Evolutionary conservation across 1,140 invertebrate genomes (phyloP), one percentile per base, ranked within the genome.

Genomic region (Teleogryllus occipitalis): DNA sequence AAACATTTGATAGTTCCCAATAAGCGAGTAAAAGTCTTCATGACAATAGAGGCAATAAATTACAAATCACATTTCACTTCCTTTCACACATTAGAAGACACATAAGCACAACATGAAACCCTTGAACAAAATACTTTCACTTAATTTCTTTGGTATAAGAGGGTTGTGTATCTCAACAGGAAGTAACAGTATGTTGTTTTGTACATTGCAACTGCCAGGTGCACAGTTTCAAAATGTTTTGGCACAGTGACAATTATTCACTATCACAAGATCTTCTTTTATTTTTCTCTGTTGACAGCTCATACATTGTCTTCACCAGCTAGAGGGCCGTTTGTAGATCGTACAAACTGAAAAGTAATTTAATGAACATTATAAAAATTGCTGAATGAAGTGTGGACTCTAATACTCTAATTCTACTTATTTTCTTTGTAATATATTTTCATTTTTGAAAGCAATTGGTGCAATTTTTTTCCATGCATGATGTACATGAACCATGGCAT

Each of bases 261-360:
- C 79, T 77, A 18, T 65, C 21, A 49, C 47, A 14, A 12, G 14
- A 5, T 82, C 74, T 79, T 80, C 77, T 79, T 48, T 7, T 8
- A 27, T 46, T 54, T 21, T 75, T 81, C 75, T 65, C n/a, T 47
- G 76, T 82, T 77, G 74, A 47, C 47, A 49, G 10, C 21, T 75
- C 75, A 75, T 10, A 75, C 75, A 21, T 75, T 75, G 10, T 75
- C 75, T 75, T 21, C 46, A 10, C 46, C 46, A 10, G 75, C n/a
- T 47, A 75, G 10, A 39, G 75, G 75, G 75, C 75, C 75, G 75
- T 75, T 75, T 75, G 75, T 75, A 75, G 75, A 75, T 47, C 75
- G 22, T 14, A 75, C n/a, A 75, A 75, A 75, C 75, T 75, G 75
- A 47, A 75, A 75, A 10, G n/a, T 14, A 75, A 75, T 12, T 65